Evolutionary conservation across 2,888 invertebrate species (phyloP).

Genomic region (Lasioglossum malachurum): DNA sequence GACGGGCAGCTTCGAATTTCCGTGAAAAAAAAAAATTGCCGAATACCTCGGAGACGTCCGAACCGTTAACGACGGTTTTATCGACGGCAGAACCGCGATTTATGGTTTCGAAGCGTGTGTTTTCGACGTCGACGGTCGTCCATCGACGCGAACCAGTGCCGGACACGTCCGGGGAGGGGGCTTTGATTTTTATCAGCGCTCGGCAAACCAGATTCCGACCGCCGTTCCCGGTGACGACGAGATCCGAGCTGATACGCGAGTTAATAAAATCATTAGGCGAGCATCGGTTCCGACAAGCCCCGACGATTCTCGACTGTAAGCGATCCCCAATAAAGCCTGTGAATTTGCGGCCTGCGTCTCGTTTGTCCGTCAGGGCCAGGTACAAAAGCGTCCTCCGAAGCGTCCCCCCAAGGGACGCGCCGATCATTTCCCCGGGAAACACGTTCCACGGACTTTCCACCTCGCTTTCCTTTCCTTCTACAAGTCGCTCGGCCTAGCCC

Average conservation of each 20-base stretch:
- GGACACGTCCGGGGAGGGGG: neutral
- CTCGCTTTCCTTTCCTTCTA: neutral
- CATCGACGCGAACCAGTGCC: neutral
- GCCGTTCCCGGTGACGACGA: neutral
- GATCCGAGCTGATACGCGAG: neutral
- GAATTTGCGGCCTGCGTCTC: conserved; percentile 44
- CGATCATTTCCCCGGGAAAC: conserved; percentile 15
- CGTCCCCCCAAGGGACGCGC: neutral
- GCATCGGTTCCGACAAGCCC: conserved; percentile 14
- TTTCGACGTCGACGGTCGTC: neutral
- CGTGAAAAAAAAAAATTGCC: neutral
- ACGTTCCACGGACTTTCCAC: neutral
- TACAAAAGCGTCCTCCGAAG: conserved; percentile 39
- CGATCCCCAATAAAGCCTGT: conserved; percentile 42
- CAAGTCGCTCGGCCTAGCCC: neutral
- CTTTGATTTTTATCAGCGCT: neutral
- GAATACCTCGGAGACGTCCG: neutral
- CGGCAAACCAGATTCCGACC: neutral
- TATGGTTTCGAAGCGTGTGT: neutral
- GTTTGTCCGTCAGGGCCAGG: conserved; percentile 44
- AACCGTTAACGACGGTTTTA: neutral
- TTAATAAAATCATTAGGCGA: conserved; percentile 23
- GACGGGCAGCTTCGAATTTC: neutral
- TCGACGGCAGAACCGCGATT: neutral
- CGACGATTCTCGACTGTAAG: conserved; percentile 26